Evolutionary conservation across 1,140 invertebrate genomes (phyloP).

Genomic region (Phymastichus coffea): DNA sequence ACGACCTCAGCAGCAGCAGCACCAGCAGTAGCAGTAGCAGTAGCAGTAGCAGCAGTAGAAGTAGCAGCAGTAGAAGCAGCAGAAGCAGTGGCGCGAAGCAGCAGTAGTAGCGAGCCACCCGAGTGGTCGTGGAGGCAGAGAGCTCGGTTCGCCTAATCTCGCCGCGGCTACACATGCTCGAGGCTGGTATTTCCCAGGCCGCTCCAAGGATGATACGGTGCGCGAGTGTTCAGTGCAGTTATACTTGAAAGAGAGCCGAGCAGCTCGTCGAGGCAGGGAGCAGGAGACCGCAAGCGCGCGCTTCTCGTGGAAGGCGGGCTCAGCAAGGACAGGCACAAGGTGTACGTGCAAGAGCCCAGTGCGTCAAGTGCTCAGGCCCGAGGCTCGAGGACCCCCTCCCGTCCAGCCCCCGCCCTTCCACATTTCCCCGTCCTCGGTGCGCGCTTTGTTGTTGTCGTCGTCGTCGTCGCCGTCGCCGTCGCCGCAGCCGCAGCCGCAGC

Average conservation of each 20-base stretch:
- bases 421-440: no score
- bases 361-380: no score
- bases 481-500: no score
- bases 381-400: no score
- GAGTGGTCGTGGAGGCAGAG: not conserved
- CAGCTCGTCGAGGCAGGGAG: slow-evolving; percentile 1
- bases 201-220: slow-evolving; percentile 28
- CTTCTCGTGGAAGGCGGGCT: slow-evolving; percentile 6
- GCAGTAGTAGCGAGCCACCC: not conserved
- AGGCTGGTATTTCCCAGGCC: no score
- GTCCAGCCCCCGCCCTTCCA: no score
- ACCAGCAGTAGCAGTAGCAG: not conserved
- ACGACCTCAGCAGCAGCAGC: slow-evolving; percentile 9
- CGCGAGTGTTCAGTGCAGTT: slow-evolving; percentile 24
- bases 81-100: no score
- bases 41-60: slow-evolving; percentile 1
- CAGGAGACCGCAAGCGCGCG: no score
- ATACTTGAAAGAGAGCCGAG: slow-evolving; percentile 1
- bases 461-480: no score
- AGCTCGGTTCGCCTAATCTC: not conserved
- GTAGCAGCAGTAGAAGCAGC: not conserved
- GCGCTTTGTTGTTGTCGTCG: no score
- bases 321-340: slow-evolving; percentile 19
- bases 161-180: not conserved
- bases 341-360: not conserved